A percentile compares a stretch with the other conserved stretches of the same genome.
phyloP scores from a whole-genome alignment of 2,113 vertebrate genomes.

The Noctilio leporinus region DNA sequence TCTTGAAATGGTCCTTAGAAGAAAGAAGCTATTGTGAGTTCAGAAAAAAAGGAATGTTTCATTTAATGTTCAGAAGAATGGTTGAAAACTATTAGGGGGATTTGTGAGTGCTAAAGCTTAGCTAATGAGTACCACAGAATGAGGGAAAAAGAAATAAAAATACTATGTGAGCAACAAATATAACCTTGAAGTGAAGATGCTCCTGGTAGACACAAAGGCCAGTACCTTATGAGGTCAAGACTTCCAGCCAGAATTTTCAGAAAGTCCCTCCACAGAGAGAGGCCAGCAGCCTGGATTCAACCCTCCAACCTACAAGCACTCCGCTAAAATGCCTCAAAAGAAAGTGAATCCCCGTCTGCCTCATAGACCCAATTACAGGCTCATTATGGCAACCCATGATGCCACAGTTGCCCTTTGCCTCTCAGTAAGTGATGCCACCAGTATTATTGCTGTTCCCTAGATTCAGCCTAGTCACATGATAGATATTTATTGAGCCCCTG shows the following conservation, averaged over 20 bases:
- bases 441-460: not conserved
- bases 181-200: not conserved
- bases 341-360: not conserved
- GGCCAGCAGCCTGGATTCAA: not conserved
- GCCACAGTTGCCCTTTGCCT: not conserved
- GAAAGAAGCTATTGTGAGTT: constrained; percentile 47
- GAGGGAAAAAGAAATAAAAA: not conserved
- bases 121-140: not conserved
- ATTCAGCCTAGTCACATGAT: not conserved
- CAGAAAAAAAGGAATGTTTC: constrained; percentile 36
- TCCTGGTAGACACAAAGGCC: not conserved
- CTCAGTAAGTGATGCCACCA: not conserved
- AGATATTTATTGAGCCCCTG: not conserved
- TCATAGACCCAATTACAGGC: not conserved
- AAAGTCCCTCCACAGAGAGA: not conserved
- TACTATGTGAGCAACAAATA: not conserved
- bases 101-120: not conserved
- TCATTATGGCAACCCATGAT: not conserved
- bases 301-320: not conserved
- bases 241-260: not conserved
- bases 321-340: not conserved
- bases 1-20: not conserved
- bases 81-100: not conserved
- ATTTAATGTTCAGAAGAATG: not conserved
- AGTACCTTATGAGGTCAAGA: not conserved